Percentiles rank a stretch among this genome's conserved stretches.
Conservation (phyloP, 1,140 invertebrate genomes). For the Bombus sibiricus region DNA sequence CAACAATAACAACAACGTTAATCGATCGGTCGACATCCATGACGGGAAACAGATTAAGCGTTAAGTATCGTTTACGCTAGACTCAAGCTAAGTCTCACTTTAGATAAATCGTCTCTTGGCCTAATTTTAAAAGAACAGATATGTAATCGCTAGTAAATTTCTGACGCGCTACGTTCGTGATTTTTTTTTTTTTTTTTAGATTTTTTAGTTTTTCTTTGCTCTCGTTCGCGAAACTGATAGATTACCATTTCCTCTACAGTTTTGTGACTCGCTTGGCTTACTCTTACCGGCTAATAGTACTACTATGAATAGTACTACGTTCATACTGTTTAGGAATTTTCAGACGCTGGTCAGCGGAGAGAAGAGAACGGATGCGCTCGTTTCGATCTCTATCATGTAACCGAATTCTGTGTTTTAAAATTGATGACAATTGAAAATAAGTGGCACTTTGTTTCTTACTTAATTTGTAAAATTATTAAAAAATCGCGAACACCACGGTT, state of each 20-base stretch:
- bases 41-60: slow-evolving; percentile 34
- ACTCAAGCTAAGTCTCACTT: slow-evolving; percentile 38
- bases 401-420: too few relatives aligned
- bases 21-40: slow-evolving; percentile 30
- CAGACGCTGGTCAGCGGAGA: slow-evolving; percentile 29
- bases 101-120: slow-evolving; percentile 44
- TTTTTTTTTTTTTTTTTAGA: background rate
- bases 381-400: background rate
- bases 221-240: slow-evolving; percentile 1
- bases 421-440: too few relatives aligned
- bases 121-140: slow-evolving; percentile 51
- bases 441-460: too few relatives aligned
- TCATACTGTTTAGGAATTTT: slow-evolving; percentile 57
- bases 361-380: slow-evolving; percentile 13
- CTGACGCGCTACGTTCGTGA: slow-evolving; percentile 32
- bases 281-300: slow-evolving; percentile 55
- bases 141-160: slow-evolving; percentile 45
- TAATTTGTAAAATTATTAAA: too few relatives aligned
- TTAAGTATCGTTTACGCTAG: slow-evolving; percentile 22
- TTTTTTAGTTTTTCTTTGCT: background rate
- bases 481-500: too few relatives aligned
- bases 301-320: slow-evolving; percentile 11
- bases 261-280: slow-evolving; percentile 13
- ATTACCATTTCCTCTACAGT: slow-evolving; percentile 6
- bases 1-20: slow-evolving; percentile 36